These are phyloP conservation scores for Sakesphorus luctuosus DNA, from an alignment of 2,113 vertebrate species.

Conservation along the genomic window DNA sequence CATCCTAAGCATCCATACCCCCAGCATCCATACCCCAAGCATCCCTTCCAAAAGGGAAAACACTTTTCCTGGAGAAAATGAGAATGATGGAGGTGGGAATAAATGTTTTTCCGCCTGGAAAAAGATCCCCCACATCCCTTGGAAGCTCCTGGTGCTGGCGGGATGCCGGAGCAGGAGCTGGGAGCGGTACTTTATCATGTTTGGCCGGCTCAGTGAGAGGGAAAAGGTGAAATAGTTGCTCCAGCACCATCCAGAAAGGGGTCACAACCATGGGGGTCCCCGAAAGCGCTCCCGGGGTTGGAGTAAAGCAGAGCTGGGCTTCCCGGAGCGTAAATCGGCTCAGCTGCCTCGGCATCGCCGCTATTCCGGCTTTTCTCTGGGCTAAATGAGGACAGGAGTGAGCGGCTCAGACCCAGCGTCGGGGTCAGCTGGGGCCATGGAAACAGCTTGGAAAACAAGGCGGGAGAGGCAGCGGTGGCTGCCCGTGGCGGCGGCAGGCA, in stretches of 20 bases:
- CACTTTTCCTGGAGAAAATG: neutral
- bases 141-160: fast-evolving
- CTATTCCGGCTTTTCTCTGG: constrained; percentile 15
- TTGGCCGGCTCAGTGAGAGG: neutral
- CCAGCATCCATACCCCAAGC: neutral
- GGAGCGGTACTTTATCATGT: fast-evolving
- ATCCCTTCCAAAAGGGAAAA: neutral
- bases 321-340: neutral
- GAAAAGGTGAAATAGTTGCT: neutral
- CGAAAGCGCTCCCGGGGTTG: fast-evolving
- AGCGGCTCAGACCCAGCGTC: constrained; percentile 38
- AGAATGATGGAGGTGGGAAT: neutral
- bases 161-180: fast-evolving
- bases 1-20: neutral
- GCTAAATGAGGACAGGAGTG: constrained; percentile 64
- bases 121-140: neutral
- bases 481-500: neutral
- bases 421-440: constrained; percentile 55
- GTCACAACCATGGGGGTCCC: fast-evolving
- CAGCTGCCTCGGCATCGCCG: neutral
- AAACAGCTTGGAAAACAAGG: constrained; percentile 44
- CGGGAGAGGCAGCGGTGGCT: neutral
- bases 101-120: neutral
- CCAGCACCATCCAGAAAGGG: fast-evolving
- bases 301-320: neutral